Conservation (phyloP, 2,113 vertebrate species). For the Nicator chloris region DNA sequence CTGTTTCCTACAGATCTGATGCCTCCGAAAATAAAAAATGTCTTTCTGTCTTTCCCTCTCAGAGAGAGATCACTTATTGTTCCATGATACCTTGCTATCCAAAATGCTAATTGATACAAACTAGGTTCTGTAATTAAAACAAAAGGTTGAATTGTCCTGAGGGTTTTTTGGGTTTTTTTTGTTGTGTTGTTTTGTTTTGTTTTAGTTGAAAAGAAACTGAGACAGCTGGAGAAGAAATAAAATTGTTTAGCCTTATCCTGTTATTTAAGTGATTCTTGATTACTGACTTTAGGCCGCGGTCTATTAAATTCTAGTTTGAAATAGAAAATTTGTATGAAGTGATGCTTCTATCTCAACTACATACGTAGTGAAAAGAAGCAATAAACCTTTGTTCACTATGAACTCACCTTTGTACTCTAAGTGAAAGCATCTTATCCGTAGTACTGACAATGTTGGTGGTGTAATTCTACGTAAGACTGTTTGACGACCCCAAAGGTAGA, state of each 20-base stretch:
- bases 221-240: background rate
- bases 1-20: background rate
- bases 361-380: fast-evolving
- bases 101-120: constrained; percentile 2
- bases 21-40: background rate
- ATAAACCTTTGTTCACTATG: background rate
- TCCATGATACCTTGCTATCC: background rate
- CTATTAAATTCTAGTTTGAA: background rate
- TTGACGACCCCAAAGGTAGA: background rate
- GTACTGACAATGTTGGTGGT: background rate
- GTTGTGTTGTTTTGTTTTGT: background rate
- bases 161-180: background rate
- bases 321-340: background rate
- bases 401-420: background rate
- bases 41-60: background rate
- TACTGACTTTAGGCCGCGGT: background rate
- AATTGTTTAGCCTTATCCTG: background rate
- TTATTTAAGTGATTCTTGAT: background rate
- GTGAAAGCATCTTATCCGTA: background rate
- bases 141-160: background rate
- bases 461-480: background rate
- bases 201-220: background rate
- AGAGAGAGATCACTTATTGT: background rate
- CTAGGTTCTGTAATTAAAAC: background rate
- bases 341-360: background rate